Percentiles rank a stretch among this genome's conserved stretches.
These are phyloP conservation scores for Notarius quadriscutis DNA, from an alignment of 2,113 vertebrate genomes.

Conservation along the genomic window DNA sequence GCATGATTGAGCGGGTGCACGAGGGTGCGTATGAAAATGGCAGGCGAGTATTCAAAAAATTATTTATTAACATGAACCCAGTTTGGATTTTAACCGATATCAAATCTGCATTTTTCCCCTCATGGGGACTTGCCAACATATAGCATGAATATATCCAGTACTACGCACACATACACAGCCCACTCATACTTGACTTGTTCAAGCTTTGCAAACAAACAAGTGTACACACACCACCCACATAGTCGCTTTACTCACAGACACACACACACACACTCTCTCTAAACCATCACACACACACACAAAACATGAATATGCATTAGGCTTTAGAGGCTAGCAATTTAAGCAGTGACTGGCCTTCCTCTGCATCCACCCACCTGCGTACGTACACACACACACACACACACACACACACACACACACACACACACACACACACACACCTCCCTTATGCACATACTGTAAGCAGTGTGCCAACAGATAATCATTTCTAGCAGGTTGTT, in stretches of 20 bases:
- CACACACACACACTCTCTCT: background rate
- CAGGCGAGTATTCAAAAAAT: no score
- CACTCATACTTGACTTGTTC: slow-evolving; percentile 22
- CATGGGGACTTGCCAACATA: no score
- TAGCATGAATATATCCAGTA: no score
- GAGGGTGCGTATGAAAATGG: background rate
- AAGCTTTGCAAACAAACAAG: slow-evolving; percentile 32
- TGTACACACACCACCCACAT: slow-evolving; percentile 23
- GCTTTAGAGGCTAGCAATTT: slow-evolving; percentile 2
- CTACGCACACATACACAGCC: slow-evolving; percentile 5
- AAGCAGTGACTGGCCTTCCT: slow-evolving; percentile 3
- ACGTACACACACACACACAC: background rate
- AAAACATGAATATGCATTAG: slow-evolving; percentile 4
- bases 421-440: background rate
- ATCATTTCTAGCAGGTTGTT: background rate
- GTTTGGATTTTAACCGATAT: background rate
- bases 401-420: background rate
- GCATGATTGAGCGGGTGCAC: background rate
- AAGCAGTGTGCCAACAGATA: background rate
- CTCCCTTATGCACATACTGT: background rate
- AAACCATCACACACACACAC: background rate
- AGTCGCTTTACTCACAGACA: background rate
- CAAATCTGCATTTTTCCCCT: no score
- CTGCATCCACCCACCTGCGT: slow-evolving; percentile 1
- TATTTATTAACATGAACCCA: background rate